Percentiles rank a stretch among this genome's conserved stretches.
Evolutionary conservation across 1,140 invertebrate genomes (phyloP).

Genomic region (Campoletis sonorensis): DNA sequence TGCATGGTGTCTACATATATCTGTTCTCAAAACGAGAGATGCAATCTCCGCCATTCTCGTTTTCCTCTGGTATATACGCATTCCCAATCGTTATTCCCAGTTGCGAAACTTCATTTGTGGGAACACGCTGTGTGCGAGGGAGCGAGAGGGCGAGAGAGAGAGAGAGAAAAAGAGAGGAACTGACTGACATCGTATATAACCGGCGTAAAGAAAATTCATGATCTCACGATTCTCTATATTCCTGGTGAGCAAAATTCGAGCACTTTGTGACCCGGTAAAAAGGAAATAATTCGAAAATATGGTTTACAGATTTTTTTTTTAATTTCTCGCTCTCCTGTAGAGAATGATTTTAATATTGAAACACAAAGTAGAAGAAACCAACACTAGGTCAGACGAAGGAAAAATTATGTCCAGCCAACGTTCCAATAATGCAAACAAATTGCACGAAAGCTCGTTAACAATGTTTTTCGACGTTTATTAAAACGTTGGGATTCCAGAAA

Average conservation of each 20-base stretch:
- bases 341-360: no score
- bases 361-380: no score
- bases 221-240: not conserved
- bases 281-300: not conserved
- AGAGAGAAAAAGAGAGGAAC: not conserved
- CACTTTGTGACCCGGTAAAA: not conserved
- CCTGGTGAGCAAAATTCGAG: not conserved
- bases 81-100: constrained; percentile 32
- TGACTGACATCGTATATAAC: not conserved
- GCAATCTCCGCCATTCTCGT: constrained; percentile 31
- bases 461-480: no score
- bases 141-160: not conserved
- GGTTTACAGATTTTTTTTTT: no score
- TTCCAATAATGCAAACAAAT: no score
- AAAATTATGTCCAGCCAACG: no score
- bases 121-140: not conserved
- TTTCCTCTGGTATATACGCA: constrained; percentile 27
- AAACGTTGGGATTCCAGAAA: no score
- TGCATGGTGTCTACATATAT: constrained; percentile 8
- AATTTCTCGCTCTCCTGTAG: no score
- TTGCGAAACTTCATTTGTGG: constrained; percentile 32
- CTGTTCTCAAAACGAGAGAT: constrained; percentile 22
- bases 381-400: no score
- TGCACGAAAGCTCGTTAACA: no score
- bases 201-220: constrained; percentile 16